Base-by-base conservation (phyloP, 1,140 invertebrate species). In the Drosophila repleta region DNA sequence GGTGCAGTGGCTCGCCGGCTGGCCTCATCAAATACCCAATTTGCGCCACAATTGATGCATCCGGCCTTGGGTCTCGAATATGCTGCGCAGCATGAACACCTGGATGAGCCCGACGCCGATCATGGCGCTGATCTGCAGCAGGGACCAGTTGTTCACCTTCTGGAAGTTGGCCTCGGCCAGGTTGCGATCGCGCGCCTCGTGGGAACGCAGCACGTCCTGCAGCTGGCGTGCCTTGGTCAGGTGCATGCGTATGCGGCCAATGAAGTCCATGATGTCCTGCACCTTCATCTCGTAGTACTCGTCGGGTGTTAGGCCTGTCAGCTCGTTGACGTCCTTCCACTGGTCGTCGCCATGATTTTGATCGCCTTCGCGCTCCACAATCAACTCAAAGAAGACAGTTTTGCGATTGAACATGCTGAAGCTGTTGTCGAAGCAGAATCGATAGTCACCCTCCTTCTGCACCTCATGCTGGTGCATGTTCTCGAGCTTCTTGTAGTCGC, bases 391-490 rank as follows among this genome's bases (percentile, higher is more conserved):
- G 88, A 96, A 97, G 0, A 97, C 95, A 20, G 96, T 95, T 91
- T 97, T 97, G 8, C 93, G 92, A 73, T 95, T 95, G 88, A 96
- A 96, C 10, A 94, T 94, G 80, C 96, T 96, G 84, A 96, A 96
- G 3, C 93, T 94, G 83, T 97, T 97, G 84, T 97, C 96, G 84
- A 97, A 96, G 83, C 96, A 97, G 75, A 97, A 94, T 68, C 94
- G 93, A 89, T 96, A 96, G 77, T 96, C 95, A 4, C 96, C 96
- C 43, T 93, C 92, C 63, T 93, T 91, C 4, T 90, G 91, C 3
- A 92, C 92, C 58, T 93, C 92, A 49, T 92, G 93, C 77, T 94
- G 93, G 84, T 96, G 95, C 37, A 93, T 93, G 72, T 94, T 95
- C 83, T 96, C 96, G 3, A 94, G 92, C 90, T 95, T 96, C 80